Percentiles rank a stretch among this genome's conserved stretches.
Evolutionary conservation across 2,888 invertebrate genomes (phyloP).

Genomic region (Terebella lapidaria): DNA sequence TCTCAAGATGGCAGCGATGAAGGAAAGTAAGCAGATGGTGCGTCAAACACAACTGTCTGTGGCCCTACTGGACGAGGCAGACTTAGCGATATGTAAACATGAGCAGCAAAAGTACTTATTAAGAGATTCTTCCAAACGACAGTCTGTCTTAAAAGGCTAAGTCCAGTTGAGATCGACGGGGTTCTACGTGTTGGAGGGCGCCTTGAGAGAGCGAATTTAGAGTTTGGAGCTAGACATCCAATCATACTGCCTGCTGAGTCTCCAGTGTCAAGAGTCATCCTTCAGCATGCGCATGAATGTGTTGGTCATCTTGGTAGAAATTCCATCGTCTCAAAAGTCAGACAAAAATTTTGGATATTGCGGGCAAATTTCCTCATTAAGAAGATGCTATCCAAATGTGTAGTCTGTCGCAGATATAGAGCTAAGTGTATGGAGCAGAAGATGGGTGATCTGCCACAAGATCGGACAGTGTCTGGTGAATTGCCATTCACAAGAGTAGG

Average conservation of each 20-base stretch:
- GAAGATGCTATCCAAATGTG: too few species aligned
- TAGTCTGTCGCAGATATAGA: not conserved
- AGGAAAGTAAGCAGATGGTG: too few species aligned
- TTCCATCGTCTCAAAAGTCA: too few species aligned
- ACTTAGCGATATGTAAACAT: too few species aligned
- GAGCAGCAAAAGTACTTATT: too few species aligned
- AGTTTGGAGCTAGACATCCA: not conserved
- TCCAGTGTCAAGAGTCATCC: not conserved
- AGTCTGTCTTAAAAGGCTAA: too few species aligned
- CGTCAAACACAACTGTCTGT: too few species aligned
- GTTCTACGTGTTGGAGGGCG: not conserved
- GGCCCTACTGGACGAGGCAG: too few species aligned
- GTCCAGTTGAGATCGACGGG: not conserved
- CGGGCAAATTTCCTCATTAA: too few species aligned
- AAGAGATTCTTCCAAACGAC: too few species aligned
- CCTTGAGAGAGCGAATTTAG: not conserved
- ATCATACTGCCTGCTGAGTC: not conserved
- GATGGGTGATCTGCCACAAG: not conserved
- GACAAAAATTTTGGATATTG: too few species aligned
- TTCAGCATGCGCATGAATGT: not conserved
- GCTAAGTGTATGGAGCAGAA: not conserved
- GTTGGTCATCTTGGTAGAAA: not conserved
- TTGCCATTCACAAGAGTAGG: not conserved
- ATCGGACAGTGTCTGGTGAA: not conserved
- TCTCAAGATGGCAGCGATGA: too few species aligned